Conservation (phyloP, 2,113 vertebrate genomes). For the Hepsetus odoe region DNA sequence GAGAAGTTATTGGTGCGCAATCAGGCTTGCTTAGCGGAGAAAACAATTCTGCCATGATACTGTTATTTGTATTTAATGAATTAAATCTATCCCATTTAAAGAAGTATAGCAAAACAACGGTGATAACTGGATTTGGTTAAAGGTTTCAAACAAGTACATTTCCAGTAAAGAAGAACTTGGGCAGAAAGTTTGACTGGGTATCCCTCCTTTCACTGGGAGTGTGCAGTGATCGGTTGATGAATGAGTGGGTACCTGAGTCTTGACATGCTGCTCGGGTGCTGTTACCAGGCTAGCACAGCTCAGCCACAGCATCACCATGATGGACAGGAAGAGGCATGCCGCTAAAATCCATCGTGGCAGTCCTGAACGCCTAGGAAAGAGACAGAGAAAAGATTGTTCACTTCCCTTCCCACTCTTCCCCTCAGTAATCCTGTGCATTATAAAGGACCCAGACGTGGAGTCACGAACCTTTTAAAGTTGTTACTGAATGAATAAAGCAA, state of each 20-base stretch:
- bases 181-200: neutral
- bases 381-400: neutral
- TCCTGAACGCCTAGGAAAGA: conserved; percentile 85
- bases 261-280: conserved; percentile 89
- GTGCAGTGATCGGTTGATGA: conserved; percentile 73
- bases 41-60: too few species aligned
- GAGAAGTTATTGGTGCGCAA: too few species aligned
- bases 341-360: conserved; percentile 96
- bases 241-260: conserved; percentile 82
- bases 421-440: neutral
- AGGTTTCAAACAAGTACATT: neutral
- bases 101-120: neutral
- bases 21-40: too few species aligned
- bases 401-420: neutral
- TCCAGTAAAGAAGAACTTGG: neutral
- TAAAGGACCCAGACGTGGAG: too few species aligned
- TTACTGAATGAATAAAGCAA: neutral
- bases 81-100: too few species aligned
- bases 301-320: conserved; percentile 97
- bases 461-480: too few species aligned
- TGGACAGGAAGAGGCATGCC: conserved; percentile 91
- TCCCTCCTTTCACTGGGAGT: neutral
- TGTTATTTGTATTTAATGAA: neutral
- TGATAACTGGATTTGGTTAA: neutral
- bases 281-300: conserved; percentile 95